Base-by-base conservation (phyloP, 2,113 vertebrate species). In the Pleuronectes platessa region DNA sequence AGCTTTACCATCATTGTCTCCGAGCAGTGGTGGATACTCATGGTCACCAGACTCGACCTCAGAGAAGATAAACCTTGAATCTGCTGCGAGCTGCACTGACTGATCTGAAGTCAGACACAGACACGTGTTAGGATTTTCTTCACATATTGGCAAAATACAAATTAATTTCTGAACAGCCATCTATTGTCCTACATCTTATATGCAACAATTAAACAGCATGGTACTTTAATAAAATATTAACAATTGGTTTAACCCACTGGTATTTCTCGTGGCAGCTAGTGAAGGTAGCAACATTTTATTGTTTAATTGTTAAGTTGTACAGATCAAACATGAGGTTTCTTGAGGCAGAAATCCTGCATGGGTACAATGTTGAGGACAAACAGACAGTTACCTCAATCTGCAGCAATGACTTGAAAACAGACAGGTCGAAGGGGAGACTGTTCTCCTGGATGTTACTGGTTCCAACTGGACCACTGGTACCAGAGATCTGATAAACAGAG, bases 391-490 rank as follows among this genome's bases (percentile, higher is more conserved):
- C 98, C 96, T 99, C 97, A 55, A 99, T 96, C 84, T 99, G 98
- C 78, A 96, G 95, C 86, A 99, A 95, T 0, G 98, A 95, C 69
- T 98, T 99, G 88, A 99, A 99, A 82, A 99, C 92, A 17, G 97
- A 98, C 60, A 99, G 90, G 88, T 99, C 98, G 78, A 97, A 99
- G 5, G 94, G 93, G 14, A 99, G 93, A 47, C 90, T 92, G 86
- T 92, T 94, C 78, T 99, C 98, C 86, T 95, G 94, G 91, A 99
- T 98, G 89, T 98, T 98, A 90, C 98, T 99, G 90, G 94, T 96
- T 85, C 97, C 97, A 81, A 97, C 95, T 73, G 94, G 92, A 77
- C 95, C 96, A 75, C 94, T 94, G 79, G 93, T 94, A 66, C 98
- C 97, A 63, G 90, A 93, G 79, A 99, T 94, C 98, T 99, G 51